Percentiles rank a stretch among this genome's conserved stretches.
These are phyloP conservation scores for Acomys russatus DNA, from an alignment of 2,797 vertebrate genomes.

Conservation along the genomic window DNA sequence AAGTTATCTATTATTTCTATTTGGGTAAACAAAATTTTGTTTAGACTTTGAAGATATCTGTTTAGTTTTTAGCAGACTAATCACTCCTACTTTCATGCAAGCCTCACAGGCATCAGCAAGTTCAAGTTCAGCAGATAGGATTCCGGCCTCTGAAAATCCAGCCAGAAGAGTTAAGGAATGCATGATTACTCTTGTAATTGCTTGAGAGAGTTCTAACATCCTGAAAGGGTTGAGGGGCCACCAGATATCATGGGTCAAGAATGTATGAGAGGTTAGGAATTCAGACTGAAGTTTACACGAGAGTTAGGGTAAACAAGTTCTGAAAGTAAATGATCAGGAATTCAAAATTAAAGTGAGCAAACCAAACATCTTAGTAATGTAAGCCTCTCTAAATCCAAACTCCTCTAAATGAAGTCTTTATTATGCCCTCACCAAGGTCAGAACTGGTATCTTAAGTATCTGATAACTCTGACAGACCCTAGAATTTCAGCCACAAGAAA, in stretches of 20 bases:
- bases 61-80: conserved; percentile 68
- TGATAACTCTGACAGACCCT: not conserved
- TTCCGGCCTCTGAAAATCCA: conserved; percentile 62
- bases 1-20: conserved; percentile 67
- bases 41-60: conserved; percentile 39
- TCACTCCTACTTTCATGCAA: conserved; percentile 49
- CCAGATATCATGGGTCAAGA: conserved; percentile 65
- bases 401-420: conserved; percentile 46
- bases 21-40: conserved; percentile 39
- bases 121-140: conserved; percentile 71
- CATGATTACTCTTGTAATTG: conserved; percentile 66
- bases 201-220: conserved; percentile 64
- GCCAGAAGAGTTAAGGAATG: conserved; percentile 63
- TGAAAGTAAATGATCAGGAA: conserved; percentile 60
- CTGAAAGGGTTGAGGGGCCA: conserved; percentile 3
- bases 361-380: conserved; percentile 69
- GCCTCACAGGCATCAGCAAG: conserved; percentile 38
- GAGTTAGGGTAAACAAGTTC: conserved; percentile 19
- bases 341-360: conserved; percentile 57
- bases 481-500: not conserved
- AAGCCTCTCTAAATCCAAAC: conserved; percentile 64
- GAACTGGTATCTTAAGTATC: conserved; percentile 30
- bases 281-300: not conserved
- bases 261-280: conserved; percentile 60
- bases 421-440: conserved; percentile 24